phyloP scores from a whole-genome alignment of 1,140 invertebrate genomes.

The Heterodera schachtii region DNA sequence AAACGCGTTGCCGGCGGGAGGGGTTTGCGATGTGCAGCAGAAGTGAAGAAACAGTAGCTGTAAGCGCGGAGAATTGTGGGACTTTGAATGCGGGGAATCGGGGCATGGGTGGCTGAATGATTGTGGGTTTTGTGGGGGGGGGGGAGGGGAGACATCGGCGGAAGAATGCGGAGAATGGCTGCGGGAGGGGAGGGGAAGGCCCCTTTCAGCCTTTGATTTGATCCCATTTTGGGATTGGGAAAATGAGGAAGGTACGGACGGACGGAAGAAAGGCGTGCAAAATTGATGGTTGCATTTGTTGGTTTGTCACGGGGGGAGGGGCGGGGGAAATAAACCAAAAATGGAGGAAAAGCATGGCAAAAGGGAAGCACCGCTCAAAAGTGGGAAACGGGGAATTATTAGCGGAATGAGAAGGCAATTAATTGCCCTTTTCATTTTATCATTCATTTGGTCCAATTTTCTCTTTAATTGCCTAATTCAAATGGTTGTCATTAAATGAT shows the following conservation, averaged over 20 bases:
- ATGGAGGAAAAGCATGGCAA: no score
- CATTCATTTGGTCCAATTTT: no score
- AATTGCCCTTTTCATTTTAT: no score
- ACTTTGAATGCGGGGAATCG: not conserved
- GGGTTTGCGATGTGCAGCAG: not conserved
- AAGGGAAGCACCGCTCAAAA: no score
- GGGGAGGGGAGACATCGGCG: not conserved
- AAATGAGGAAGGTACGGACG: not conserved
- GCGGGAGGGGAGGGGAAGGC: not conserved
- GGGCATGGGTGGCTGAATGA: not conserved
- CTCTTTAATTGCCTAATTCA: no score
- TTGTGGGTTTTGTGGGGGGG: not conserved
- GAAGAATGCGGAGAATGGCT: not conserved
- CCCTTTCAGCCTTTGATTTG: constrained; percentile 6
- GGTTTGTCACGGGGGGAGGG: not conserved
- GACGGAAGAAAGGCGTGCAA: constrained; percentile 6
- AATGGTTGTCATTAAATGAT: no score
- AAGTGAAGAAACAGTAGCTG: not conserved
- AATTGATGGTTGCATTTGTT: constrained; percentile 15
- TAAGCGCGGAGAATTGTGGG: not conserved
- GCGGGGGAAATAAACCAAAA: not conserved
- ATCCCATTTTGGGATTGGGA: not conserved
- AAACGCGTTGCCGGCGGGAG: not conserved
- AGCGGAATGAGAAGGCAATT: no score
- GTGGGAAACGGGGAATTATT: no score